Evolutionary conservation across 64 coral and sea anemone species (phyloP).

Genomic region (Actinia tenebrosa): DNA sequence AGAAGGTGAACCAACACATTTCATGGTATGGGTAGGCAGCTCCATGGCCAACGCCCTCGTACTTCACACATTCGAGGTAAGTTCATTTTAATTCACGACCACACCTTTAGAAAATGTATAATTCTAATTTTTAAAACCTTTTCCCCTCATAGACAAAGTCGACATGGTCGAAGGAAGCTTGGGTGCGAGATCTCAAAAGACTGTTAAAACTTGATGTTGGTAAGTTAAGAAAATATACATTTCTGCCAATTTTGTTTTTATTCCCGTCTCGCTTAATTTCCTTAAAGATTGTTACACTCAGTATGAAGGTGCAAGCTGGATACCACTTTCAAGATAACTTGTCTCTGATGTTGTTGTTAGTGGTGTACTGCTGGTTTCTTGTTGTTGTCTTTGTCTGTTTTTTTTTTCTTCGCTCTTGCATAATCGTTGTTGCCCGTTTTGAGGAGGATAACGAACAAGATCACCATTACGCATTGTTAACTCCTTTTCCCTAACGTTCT

Average conservation of each 20-base stretch:
- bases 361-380: too few species aligned
- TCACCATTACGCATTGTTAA: too few species aligned
- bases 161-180: conserved; percentile 72
- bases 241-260: not conserved
- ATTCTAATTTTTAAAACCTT: too few species aligned
- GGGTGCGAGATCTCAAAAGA: conserved; percentile 75
- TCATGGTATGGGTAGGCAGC: conserved; percentile 88
- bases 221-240: conserved; percentile 25
- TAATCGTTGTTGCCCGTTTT: too few species aligned
- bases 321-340: too few species aligned
- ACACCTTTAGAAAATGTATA: too few species aligned
- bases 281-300: too few species aligned
- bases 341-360: too few species aligned
- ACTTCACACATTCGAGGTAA: conserved; percentile 94
- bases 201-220: conserved; percentile 58
- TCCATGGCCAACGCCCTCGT: conserved; percentile 78
- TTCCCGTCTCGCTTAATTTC: not conserved
- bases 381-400: too few species aligned
- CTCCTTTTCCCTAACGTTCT: not conserved
- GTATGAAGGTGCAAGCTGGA: too few species aligned
- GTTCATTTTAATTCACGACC: not conserved
- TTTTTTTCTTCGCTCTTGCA: too few species aligned
- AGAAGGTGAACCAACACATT: conserved; percentile 72
- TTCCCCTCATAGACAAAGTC: conserved; percentile 51
- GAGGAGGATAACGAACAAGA: too few species aligned